Evolutionary conservation across 2,113 vertebrate species (phyloP).

Genomic region (Aegithalos caudatus): DNA sequence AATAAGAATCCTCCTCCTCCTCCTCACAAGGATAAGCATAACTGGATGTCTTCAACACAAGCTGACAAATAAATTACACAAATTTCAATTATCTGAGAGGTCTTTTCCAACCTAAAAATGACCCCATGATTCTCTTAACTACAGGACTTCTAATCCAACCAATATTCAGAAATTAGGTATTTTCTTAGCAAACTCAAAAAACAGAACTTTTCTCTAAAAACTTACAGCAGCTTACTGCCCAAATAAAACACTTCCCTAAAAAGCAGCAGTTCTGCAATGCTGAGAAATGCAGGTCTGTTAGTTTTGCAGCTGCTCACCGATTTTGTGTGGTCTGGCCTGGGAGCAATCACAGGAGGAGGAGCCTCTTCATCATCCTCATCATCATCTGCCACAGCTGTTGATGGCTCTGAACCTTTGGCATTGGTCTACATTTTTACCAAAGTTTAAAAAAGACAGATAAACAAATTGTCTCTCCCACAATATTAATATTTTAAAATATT

Average conservation of each 20-base stretch:
- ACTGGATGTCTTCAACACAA: not conserved
- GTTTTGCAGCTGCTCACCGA: constrained; percentile 77
- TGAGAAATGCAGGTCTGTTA: not conserved
- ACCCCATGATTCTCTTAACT: not conserved
- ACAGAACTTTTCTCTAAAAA: not conserved
- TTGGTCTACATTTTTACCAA: constrained; percentile 73
- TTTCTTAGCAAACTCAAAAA: not conserved
- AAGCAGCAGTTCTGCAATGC: not conserved
- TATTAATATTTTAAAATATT: too few species aligned
- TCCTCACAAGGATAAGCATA: not conserved
- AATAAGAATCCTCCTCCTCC: not conserved
- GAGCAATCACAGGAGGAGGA: constrained; percentile 90
- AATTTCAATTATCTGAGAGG: not conserved
- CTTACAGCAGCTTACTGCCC: not conserved
- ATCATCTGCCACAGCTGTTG: constrained; percentile 82
- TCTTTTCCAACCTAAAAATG: not conserved
- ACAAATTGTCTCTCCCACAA: not conserved
- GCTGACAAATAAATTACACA: not conserved
- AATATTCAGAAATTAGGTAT: not conserved
- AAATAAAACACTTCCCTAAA: not conserved
- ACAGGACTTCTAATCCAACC: not conserved
- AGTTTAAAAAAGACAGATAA: not conserved
- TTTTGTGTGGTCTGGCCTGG: constrained; percentile 95
- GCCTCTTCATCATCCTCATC: constrained; percentile 90
- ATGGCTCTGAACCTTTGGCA: constrained; percentile 87